Evolutionary conservation across 2,113 vertebrate species (phyloP).

Genomic region (Cynoglossus semilaevis): DNA sequence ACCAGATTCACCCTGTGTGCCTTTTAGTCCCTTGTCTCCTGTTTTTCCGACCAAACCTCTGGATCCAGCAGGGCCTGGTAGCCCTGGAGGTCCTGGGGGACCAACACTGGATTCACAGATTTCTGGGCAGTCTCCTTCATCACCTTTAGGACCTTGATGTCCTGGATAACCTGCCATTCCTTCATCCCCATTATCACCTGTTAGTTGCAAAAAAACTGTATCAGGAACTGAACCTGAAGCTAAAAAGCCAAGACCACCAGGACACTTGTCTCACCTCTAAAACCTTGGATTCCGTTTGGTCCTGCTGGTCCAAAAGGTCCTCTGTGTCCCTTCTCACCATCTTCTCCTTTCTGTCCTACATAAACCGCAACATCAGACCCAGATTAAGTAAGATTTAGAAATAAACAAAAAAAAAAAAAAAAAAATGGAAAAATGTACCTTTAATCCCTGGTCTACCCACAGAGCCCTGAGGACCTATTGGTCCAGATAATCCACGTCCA

Average conservation of each 20-base stretch:
- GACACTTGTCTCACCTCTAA: slow-evolving; percentile 61
- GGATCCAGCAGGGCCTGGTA: slow-evolving; percentile 53
- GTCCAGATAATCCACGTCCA: slow-evolving; percentile 54
- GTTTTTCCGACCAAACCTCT: slow-evolving; percentile 50
- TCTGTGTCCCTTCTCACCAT: slow-evolving; percentile 55
- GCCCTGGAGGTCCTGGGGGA: slow-evolving; percentile 51
- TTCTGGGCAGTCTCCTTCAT: slow-evolving; percentile 62
- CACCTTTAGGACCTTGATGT: slow-evolving; percentile 49
- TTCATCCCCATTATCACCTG: slow-evolving; percentile 69
- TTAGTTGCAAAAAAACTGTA: not conserved
- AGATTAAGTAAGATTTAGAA: not conserved
- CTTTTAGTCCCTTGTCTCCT: slow-evolving; percentile 45
- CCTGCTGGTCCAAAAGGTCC: slow-evolving; percentile 54
- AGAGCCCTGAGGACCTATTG: slow-evolving; percentile 59
- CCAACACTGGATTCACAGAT: slow-evolving; percentile 45
- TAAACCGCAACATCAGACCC: not conserved
- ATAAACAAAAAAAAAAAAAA: not conserved
- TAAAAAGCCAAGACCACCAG: not conserved
- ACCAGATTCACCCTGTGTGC: slow-evolving; percentile 62
- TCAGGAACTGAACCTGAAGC: not conserved
- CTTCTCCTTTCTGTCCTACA: slow-evolving; percentile 71
- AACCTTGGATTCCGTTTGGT: slow-evolving; percentile 52
- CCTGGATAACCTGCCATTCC: slow-evolving; percentile 55
- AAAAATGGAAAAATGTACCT: slow-evolving; percentile 43
- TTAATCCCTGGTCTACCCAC: slow-evolving; percentile 64